A percentile compares a stretch with the other conserved stretches of the same genome.
phyloP scores from a whole-genome alignment of 2,113 vertebrate genomes.

The Stegostoma tigrinum region DNA sequence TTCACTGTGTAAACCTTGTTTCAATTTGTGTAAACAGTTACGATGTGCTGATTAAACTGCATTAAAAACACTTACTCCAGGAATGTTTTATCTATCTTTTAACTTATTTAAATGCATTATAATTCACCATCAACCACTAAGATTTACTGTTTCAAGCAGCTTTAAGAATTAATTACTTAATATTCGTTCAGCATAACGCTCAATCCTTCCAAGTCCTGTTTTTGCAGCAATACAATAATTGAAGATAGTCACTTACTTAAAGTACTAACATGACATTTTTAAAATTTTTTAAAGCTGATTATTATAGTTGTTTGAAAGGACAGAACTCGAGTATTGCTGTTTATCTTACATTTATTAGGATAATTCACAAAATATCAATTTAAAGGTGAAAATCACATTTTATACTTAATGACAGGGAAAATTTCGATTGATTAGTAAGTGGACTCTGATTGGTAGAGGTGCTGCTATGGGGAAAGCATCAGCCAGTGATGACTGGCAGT shows the following conservation, averaged over 20 bases:
- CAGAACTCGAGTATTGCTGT: too few species aligned
- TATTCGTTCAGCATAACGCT: not conserved
- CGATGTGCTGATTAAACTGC: not conserved
- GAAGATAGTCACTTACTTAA: not conserved
- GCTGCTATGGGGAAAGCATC: too few species aligned
- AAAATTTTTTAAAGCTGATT: not conserved
- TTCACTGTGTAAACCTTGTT: not conserved
- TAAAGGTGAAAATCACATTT: too few species aligned
- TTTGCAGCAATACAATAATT: not conserved
- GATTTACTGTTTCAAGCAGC: not conserved
- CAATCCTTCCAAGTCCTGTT: not conserved
- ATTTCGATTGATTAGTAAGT: too few species aligned
- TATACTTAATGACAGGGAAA: too few species aligned
- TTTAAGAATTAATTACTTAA: not conserved
- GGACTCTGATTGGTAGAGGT: too few species aligned
- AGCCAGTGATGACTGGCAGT: too few species aligned
- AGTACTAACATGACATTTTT: not conserved
- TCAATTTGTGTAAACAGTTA: too few species aligned
- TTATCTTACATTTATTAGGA: too few species aligned
- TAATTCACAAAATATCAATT: too few species aligned
- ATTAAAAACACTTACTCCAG: not conserved
- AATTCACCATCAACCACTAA: not conserved
- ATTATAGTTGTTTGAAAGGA: too few species aligned
- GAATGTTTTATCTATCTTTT: not conserved
- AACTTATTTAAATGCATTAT: not conserved